Percentiles rank a stretch among this genome's conserved stretches.
Conservation (phyloP, 1,140 invertebrate genomes). For the Chrysoperla carnea region DNA sequence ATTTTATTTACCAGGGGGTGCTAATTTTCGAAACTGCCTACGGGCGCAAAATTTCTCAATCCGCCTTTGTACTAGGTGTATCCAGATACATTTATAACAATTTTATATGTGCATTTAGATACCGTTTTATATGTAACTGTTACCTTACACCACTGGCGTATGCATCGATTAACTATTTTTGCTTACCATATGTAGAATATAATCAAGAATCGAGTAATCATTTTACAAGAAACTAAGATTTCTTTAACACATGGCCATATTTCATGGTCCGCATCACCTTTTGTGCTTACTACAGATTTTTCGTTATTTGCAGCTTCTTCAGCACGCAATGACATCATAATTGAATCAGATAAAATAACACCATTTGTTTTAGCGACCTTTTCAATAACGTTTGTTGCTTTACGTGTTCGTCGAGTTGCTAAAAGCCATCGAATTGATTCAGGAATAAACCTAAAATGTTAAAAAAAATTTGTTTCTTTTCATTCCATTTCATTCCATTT, state of each 20-base stretch:
- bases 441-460: constrained; percentile 28
- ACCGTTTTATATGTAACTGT: too few relatives aligned
- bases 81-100: too few relatives aligned
- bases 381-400: constrained; percentile 31
- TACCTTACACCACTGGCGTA: too few relatives aligned
- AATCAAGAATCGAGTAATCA: constrained; percentile 24
- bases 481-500: not conserved
- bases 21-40: too few relatives aligned
- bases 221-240: constrained; percentile 25
- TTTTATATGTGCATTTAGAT: too few relatives aligned
- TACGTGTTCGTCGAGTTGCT: constrained; percentile 26
- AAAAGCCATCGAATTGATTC: constrained; percentile 45
- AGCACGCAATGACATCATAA: constrained; percentile 17
- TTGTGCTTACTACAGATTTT: constrained; percentile 1
- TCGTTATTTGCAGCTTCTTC: constrained; percentile 4
- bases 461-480: constrained; percentile 4
- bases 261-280: constrained; percentile 6
- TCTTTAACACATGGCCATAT: constrained; percentile 21
- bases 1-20: too few relatives aligned
- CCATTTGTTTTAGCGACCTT: constrained; percentile 33
- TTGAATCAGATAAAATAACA: constrained; percentile 25
- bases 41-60: too few relatives aligned
- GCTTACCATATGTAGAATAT: constrained; percentile 33
- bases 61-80: too few relatives aligned
- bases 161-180: too few relatives aligned